Base-by-base conservation (phyloP, 92 coral and sea anemone species). In the Umimayanthus chanpuru region DNA sequence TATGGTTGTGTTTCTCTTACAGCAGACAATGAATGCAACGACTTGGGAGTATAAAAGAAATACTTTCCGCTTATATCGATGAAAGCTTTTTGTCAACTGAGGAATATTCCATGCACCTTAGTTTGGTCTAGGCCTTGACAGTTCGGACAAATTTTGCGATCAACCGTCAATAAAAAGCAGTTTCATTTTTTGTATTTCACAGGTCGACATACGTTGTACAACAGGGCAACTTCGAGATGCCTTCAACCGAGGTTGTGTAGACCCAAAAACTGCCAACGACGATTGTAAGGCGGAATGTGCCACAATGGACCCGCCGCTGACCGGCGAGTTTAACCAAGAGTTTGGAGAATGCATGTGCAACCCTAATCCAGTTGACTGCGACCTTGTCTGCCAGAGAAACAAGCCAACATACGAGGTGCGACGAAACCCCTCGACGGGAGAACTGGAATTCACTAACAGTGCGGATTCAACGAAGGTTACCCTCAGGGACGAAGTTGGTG, bases 161-260 rank as follows among this genome's bases (percentile, higher is more conserved):
- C 12, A 53, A 12, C 20, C 38, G 1, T 6, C 11, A 12, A 2
- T 36, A 18, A 53, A 50, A 4, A 61, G 20, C 4, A 21, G 6
- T 26, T 4, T 9, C 47, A 41, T 16, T 39, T 41, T 4, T 28
- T 73, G 71, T 79, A 39, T 12, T 70, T 26, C 1, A 86, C 88
- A 94, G 98, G 98, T 95, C 41, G 96, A 89, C 65, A 76, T 87
- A 10, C 98, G 94, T 15, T 95, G 98, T 50, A 79, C 83, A 23
- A 94, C 91, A n/a, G 94, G 93, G 12, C 79, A 91, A 43, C 94
- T 90, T 55, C 94, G 96, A 32, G 41, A 82, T 23, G 71, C 99
- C 4, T 86, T 92, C 58, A 93, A 92, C 43, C 92, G 97, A 29
- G 53, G 44, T 8, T 97, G 99, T 82, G 90, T 91, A 26, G 90